Conservation (phyloP, 1,140 invertebrate genomes). For the Drosophila chauvacae region DNA sequence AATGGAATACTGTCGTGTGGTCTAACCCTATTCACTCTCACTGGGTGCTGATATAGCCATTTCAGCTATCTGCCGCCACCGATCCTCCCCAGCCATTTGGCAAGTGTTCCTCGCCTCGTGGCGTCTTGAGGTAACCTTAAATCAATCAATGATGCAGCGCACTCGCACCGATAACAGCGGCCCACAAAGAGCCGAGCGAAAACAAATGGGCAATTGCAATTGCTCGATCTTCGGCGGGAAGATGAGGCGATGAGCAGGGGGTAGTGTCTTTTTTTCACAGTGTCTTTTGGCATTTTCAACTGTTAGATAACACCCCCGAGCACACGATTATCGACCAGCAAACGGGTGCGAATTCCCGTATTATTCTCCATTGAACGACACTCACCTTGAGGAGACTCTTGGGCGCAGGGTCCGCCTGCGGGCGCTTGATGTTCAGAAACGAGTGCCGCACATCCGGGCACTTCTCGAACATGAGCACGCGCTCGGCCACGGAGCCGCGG, state of each 20-base stretch:
- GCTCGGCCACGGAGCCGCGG: slow-evolving; percentile 94
- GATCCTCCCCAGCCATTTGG: slow-evolving; percentile 44
- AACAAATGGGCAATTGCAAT: slow-evolving; percentile 44
- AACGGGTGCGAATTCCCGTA: slow-evolving; percentile 1
- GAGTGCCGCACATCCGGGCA: slow-evolving; percentile 88
- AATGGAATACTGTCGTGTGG: not conserved
- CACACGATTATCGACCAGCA: slow-evolving; percentile 17
- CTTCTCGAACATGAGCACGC: slow-evolving; percentile 96
- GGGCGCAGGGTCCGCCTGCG: slow-evolving; percentile 65
- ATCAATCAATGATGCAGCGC: slow-evolving; percentile 74
- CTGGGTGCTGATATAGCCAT: slow-evolving; percentile 1
- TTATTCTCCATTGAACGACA: slow-evolving; percentile 8
- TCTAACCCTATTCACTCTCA: slow-evolving; percentile 9
- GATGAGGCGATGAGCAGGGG: slow-evolving; percentile 1
- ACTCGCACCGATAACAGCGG: slow-evolving; percentile 59
- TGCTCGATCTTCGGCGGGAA: slow-evolving; percentile 9
- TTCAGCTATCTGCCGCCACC: slow-evolving; percentile 11
- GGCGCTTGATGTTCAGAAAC: slow-evolving; percentile 79
- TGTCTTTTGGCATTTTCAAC: slow-evolving; percentile 57
- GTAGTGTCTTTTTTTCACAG: slow-evolving; percentile 30
- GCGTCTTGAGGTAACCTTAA: slow-evolving; percentile 78
- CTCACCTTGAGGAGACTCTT: slow-evolving; percentile 79
- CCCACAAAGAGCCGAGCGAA: slow-evolving; percentile 26
- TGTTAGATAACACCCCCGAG: slow-evolving; percentile 49
- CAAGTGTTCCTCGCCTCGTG: slow-evolving; percentile 47